Evolutionary conservation across 2,888 invertebrate genomes (phyloP).

Genomic region (Caenorhabditis afra): DNA sequence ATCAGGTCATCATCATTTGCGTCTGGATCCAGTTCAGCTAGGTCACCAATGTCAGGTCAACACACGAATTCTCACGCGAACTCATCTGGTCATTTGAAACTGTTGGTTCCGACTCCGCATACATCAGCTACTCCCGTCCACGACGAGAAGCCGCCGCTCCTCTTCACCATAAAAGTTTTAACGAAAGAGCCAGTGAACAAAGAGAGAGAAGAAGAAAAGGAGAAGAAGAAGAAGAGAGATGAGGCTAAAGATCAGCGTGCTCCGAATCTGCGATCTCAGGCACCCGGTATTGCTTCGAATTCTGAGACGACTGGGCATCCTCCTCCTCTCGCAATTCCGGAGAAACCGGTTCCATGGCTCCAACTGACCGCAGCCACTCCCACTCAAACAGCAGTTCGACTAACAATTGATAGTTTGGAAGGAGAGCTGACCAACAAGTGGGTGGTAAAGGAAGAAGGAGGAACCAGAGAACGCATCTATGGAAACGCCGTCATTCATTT

Average conservation of each 20-base stretch:
- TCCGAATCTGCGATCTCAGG: background rate
- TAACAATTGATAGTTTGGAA: slow-evolving; percentile 95
- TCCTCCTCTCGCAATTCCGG: background rate
- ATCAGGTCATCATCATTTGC: slow-evolving; percentile 45
- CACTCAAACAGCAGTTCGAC: slow-evolving; percentile 94
- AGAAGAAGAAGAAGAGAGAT: background rate
- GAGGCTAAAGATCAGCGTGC: slow-evolving; percentile 1
- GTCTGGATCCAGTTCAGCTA: slow-evolving; percentile 22
- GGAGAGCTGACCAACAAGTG: slow-evolving; percentile 85
- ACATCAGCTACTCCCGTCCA: background rate
- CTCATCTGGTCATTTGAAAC: slow-evolving; percentile 34
- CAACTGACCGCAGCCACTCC: slow-evolving; percentile 98
- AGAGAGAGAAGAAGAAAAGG: slow-evolving; percentile 6
- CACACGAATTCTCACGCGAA: slow-evolving; percentile 7
- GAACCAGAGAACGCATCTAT: slow-evolving; percentile 81
- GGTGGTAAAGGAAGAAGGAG: slow-evolving; percentile 62
- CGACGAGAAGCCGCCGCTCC: slow-evolving; percentile 44
- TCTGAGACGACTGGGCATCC: slow-evolving; percentile 7
- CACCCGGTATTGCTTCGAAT: background rate
- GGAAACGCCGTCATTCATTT: slow-evolving; percentile 90
- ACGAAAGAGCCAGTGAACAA: slow-evolving; percentile 33
- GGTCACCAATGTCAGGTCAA: slow-evolving; percentile 15
- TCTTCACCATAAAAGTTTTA: slow-evolving; percentile 57
- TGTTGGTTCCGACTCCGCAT: slow-evolving; percentile 24
- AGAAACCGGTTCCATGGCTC: slow-evolving; percentile 84